Base-by-base conservation (phyloP, 2,113 vertebrate species). In the Gopherus flavomarginatus region DNA sequence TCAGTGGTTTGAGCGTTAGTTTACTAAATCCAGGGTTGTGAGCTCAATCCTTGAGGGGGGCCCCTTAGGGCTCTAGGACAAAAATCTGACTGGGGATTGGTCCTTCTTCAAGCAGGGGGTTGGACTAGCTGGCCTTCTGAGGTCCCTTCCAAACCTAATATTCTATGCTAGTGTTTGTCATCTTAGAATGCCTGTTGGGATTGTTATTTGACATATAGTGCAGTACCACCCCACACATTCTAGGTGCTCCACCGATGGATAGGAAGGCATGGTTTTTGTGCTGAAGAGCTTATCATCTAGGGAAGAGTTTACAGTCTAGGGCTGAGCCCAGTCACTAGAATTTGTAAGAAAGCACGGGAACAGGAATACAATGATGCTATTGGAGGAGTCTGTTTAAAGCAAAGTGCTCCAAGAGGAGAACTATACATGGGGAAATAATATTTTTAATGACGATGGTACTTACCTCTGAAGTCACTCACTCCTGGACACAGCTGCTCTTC, bases 401-500 rank as follows among this genome's bases (percentile, higher is more conserved):
- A 2, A 93, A 89, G 17, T 6, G 69, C 17, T 38, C 52, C 22
- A 1, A 42, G 17, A 13, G 22, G 3, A 1, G 69, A 54, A 87
- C 42, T 2, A 2, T 85, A 79, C 54, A 78, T 10, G 13, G 59
- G 13, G 59, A 65, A 17, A 78, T 0, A 0, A 3, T 44, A 19
- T 53, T 24, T 78, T 1, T 11, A 92, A 92, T 38, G 72, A 5
- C 12, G 10, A 62, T 14, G 1, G 0, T 0, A 1, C 52, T 98
- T 98, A 99, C 99, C 97, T 98, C 84, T 99, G 17, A 97, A 26
- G 0, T 99, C 99, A 0, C 65, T 35, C 0, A 38, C 3, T 47
- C 83, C 97, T 10, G 91, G 98, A 91, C 99, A 99, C 8, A 99
- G 35, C 57, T 97, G 98, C 75, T 99, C 98, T 14, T 97, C 98